A percentile compares a stretch with the other conserved stretches of the same genome.
Conservation (phyloP, 2,888 invertebrate genomes). For the Arctia plantaginis region DNA sequence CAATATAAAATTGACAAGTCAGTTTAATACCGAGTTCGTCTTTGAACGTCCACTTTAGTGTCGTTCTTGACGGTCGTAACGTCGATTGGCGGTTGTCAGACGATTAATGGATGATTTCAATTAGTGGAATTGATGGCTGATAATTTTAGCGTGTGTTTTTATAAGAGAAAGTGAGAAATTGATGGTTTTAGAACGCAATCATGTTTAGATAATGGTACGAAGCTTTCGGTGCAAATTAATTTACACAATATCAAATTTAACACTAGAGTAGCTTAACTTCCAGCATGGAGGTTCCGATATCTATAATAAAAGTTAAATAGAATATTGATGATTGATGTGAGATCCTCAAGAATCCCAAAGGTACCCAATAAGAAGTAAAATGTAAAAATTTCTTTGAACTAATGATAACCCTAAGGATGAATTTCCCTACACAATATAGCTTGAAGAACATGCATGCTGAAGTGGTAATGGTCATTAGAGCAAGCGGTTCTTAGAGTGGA, state of each 20-base stretch:
- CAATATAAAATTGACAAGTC: constrained; percentile 86
- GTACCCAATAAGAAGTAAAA: neutral
- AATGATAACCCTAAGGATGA: no score
- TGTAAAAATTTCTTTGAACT: no score
- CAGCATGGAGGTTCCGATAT: neutral
- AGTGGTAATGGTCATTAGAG: no score
- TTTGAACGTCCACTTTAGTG: constrained; percentile 35
- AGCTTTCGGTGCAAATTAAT: neutral
- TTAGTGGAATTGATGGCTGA: constrained; percentile 40
- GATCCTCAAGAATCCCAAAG: neutral
- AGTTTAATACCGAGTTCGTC: constrained; percentile 77
- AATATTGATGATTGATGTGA: neutral
- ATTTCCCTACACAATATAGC: no score
- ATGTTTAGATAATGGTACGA: constrained; percentile 8
- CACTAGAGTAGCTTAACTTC: neutral
- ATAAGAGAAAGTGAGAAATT: constrained; percentile 21
- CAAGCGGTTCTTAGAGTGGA: neutral
- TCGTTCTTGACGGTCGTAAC: constrained; percentile 35
- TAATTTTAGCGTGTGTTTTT: constrained; percentile 20
- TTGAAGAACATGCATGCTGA: no score
- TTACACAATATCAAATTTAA: neutral
- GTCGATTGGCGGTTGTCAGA: constrained; percentile 41
- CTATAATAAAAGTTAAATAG: neutral
- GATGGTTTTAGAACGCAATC: constrained; percentile 9
- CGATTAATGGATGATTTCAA: constrained; percentile 42